A percentile compares a stretch with the other conserved stretches of the same genome.
phyloP scores from a whole-genome alignment of 2,113 vertebrate genomes.

The Leiothrix lutea region DNA sequence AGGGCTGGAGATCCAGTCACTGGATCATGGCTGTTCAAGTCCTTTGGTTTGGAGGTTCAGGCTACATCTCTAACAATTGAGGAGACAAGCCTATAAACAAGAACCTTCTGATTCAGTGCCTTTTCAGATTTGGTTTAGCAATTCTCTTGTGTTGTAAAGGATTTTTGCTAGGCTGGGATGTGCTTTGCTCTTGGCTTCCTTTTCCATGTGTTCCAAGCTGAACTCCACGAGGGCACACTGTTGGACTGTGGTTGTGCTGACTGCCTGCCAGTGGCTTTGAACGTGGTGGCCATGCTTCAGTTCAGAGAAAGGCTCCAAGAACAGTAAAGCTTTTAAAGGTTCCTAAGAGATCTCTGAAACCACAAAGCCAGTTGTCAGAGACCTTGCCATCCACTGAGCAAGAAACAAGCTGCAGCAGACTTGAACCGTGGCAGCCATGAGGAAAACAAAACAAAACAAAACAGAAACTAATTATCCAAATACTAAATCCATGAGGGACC shows the following conservation, averaged over 20 bases:
- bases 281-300: background rate
- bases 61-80: background rate
- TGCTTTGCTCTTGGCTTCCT: background rate
- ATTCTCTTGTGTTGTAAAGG: background rate
- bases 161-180: background rate
- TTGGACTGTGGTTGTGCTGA: background rate
- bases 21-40: background rate
- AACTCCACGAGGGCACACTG: background rate
- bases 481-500: background rate
- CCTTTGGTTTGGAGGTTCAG: background rate
- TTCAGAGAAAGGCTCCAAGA: background rate
- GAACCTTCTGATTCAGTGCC: background rate
- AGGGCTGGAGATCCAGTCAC: background rate
- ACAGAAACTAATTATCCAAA: background rate
- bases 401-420: background rate
- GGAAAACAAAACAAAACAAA: fast-evolving
- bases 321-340: background rate
- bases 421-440: background rate
- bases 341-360: background rate
- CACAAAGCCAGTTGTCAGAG: background rate
- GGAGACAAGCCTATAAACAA: background rate
- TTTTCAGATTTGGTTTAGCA: background rate
- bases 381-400: background rate
- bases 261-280: background rate
- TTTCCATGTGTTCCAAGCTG: background rate